Conservation (phyloP, 2,888 invertebrate genomes). For the Furcula furcula region DNA sequence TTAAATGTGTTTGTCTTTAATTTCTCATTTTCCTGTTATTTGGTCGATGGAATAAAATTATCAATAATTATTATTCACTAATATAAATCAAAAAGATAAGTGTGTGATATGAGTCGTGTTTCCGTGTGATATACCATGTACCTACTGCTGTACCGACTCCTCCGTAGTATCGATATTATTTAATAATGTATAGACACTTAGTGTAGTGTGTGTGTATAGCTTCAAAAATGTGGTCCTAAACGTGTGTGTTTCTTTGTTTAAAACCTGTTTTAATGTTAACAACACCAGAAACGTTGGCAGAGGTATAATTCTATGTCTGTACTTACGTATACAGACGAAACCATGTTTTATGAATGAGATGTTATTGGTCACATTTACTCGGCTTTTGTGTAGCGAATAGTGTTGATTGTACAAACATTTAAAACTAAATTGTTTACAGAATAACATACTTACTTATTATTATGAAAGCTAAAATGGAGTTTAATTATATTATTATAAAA, state of each 20-base stretch:
- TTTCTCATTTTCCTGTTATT: neutral
- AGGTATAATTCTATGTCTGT: conserved; percentile 9
- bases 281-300: conserved; percentile 4
- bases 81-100: conserved; percentile 1
- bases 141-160: neutral
- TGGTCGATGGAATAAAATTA: neutral
- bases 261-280: conserved; percentile 20
- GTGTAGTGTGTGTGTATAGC: conserved; percentile 2
- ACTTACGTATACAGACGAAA: conserved; percentile 9
- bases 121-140: neutral
- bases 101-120: neutral
- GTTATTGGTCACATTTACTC: conserved; percentile 10
- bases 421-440: neutral
- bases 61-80: neutral
- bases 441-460: neutral
- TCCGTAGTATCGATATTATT: neutral
- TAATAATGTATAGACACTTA: neutral
- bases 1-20: neutral
- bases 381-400: neutral
- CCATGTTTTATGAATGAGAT: conserved; percentile 32
- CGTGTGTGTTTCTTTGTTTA: conserved; percentile 10
- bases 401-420: neutral
- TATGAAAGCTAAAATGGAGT: neutral
- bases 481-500: no score
- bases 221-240: conserved; percentile 9